These are phyloP conservation scores for Theristus sp. DNA, from an alignment of 2,888 invertebrate species.

Conservation along the genomic window DNA sequence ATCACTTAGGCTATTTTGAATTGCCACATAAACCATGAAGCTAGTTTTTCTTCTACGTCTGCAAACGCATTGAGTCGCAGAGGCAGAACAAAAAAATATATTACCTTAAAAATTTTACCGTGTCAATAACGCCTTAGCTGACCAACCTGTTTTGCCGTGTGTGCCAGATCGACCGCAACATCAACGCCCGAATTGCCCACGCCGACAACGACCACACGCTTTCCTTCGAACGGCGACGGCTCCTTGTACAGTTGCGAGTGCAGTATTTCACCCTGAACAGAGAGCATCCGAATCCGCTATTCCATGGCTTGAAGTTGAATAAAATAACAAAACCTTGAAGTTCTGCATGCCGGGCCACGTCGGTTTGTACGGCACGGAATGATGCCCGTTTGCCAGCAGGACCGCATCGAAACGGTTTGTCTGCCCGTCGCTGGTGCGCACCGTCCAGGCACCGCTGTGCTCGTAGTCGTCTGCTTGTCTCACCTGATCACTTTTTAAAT, in stretches of 20 bases:
- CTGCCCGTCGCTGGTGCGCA: constrained; percentile 9
- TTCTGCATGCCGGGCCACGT: constrained; percentile 18
- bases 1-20: too few relatives aligned
- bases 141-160: constrained; percentile 15
- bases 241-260: constrained; percentile 25
- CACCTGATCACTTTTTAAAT: too few relatives aligned
- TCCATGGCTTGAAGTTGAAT: too few relatives aligned
- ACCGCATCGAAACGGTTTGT: constrained; percentile 32
- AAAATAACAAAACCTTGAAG: too few relatives aligned
- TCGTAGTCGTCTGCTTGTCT: constrained; percentile 11
- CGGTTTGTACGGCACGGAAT: constrained; percentile 32
- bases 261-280: constrained; percentile 16
- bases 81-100: too few relatives aligned
- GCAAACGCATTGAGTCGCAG: too few relatives aligned
- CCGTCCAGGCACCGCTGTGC: constrained; percentile 15
- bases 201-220: constrained; percentile 34
- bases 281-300: too few relatives aligned
- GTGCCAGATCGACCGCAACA: constrained; percentile 32
- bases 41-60: too few relatives aligned
- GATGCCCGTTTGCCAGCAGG: constrained; percentile 38
- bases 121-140: too few relatives aligned
- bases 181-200: constrained; percentile 37
- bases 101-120: too few relatives aligned
- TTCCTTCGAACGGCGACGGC: constrained; percentile 25
- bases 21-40: too few relatives aligned